A percentile compares a stretch with the other conserved stretches of the same genome.
Evolutionary conservation across 2,797 vertebrate genomes (phyloP).

Genomic region (Typhlichthys subterraneus): DNA sequence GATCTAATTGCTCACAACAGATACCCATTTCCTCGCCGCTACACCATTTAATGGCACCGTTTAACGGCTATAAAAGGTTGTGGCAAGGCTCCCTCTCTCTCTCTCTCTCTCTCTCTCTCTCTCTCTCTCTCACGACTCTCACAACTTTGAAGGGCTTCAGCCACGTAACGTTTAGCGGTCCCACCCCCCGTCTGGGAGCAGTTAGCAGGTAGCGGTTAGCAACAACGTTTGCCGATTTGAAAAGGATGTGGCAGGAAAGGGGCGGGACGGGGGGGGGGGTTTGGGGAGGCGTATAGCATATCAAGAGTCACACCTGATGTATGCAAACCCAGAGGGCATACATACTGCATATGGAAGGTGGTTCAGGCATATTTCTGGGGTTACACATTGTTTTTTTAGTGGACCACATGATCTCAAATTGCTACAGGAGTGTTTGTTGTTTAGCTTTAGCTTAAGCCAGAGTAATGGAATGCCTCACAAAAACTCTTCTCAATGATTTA

Average conservation of each 20-base stretch:
- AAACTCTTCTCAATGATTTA: too few species aligned
- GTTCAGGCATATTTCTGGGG: too few species aligned
- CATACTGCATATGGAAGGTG: too few species aligned
- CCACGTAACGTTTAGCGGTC: neutral
- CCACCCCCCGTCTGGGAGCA: neutral
- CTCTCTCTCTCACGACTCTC: neutral
- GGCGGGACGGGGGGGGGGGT: neutral
- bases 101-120: slow-evolving; percentile 14
- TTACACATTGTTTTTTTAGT: too few species aligned
- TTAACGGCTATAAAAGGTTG: slow-evolving; percentile 60
- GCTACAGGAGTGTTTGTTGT: too few species aligned
- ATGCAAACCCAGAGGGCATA: too few species aligned
- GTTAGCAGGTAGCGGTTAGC: neutral
- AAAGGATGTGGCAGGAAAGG: neutral
- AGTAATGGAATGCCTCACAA: too few species aligned
- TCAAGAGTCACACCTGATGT: too few species aligned
- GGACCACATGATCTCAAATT: too few species aligned
- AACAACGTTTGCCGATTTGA: neutral
- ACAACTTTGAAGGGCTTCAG: neutral
- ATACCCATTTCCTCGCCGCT: slow-evolving; percentile 61
- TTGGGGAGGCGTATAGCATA: neutral
- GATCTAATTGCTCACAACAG: slow-evolving; percentile 70
- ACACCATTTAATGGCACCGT: slow-evolving; percentile 46
- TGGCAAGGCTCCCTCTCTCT: slow-evolving; percentile 24
- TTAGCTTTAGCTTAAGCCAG: too few species aligned